Evolutionary conservation across 2,797 vertebrate genomes (phyloP), one percentile per base, ranked within the genome.

Genomic region (Streptopelia turtur): DNA sequence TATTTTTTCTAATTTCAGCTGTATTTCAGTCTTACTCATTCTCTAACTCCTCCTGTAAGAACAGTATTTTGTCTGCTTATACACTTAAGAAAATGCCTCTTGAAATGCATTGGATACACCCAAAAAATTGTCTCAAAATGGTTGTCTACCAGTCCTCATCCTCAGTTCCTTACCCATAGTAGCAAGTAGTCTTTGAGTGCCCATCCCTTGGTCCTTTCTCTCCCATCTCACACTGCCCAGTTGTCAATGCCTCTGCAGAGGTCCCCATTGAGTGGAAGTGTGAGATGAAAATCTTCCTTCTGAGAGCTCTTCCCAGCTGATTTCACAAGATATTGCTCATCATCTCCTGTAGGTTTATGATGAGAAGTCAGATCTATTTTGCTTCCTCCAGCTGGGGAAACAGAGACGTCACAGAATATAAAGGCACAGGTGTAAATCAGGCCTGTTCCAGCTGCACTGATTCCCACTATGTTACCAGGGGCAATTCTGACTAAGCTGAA

Each of bases 181-280:
- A 71, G 30, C 10, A 10, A 11, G 22, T 14, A 22, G 22, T 20
- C 76, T 71, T 68, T 86, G 57, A 69, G 37, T 64, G 87, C 33
- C 33, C 1, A 0, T 37, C 31, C 35, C 53, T 10, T 28, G 3
- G 39, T 60, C 57, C 49, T 76, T 72, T 79, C 57, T 69, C 35
- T 61, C 53, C 23, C 1, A 0, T 50, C 27, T 70, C 6, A 0
- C 13, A 3, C 35, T 35, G 61, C 37, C 43, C 13, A 3, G 12
- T 20, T 64, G 27, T 43, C 1, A 0, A 11, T 83, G 37, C 31
- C 41, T 74, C 71, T 86, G 61, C 24, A 30, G 12, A 31, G 33
- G 14, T 69, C 13, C 28, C 39, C 8, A 0, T 43, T 78, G 41
- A 43, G 11, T 68, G 30, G 24, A 39, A 60, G 21, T 22, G 17